Evolutionary conservation across 1,140 invertebrate genomes (phyloP).

Genomic region (Odontomachus brunneus): DNA sequence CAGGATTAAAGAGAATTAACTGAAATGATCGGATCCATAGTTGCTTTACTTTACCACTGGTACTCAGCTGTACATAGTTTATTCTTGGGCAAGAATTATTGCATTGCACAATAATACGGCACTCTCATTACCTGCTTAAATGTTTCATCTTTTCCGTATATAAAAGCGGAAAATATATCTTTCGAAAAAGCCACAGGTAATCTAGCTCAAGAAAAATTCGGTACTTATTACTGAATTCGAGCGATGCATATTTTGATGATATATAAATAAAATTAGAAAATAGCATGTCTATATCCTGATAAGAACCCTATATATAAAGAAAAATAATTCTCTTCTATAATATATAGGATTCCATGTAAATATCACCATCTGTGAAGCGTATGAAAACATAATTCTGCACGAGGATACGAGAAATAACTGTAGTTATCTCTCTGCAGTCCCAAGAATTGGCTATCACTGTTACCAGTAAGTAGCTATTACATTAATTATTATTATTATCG

Average conservation of each 20-base stretch:
- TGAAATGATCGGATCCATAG: slow-evolving; percentile 3
- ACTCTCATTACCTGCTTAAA: neutral
- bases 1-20: slow-evolving; percentile 26
- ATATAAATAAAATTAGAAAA: slow-evolving; percentile 7
- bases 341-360: slow-evolving; percentile 20
- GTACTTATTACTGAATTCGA: neutral
- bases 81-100: slow-evolving; percentile 54
- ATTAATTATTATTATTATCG: slow-evolving; percentile 15
- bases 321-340: neutral
- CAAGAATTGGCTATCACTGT: slow-evolving; percentile 66
- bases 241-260: neutral
- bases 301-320: slow-evolving; percentile 11
- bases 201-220: neutral
- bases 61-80: slow-evolving; percentile 34
- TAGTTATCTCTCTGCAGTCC: neutral
- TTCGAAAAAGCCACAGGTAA: neutral
- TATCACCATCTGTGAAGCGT: slow-evolving; percentile 28
- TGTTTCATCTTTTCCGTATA: neutral
- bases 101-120: slow-evolving; percentile 17
- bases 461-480: slow-evolving; percentile 46
- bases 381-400: slow-evolving; percentile 21
- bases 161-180: neutral
- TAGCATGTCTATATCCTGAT: neutral
- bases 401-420: slow-evolving; percentile 54
- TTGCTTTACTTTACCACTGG: slow-evolving; percentile 12